Base-by-base conservation (phyloP, 1,140 invertebrate genomes). In the Trichomalopsis sarcophagae region DNA sequence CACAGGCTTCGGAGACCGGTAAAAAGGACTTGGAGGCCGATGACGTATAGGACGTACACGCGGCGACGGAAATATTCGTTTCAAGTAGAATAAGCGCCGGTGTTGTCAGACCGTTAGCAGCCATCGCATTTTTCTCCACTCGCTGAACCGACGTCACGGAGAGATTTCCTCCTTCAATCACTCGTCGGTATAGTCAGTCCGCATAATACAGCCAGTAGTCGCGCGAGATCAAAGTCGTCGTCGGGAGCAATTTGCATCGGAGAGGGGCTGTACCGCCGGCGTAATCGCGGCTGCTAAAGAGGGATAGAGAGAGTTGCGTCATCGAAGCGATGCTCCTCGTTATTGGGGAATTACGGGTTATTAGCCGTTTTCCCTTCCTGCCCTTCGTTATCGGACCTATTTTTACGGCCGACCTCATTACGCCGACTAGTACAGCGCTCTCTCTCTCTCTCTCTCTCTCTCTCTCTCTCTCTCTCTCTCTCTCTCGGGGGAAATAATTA, bases 261-360 rank as follows among this genome's bases (percentile, higher is more conserved):
- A 21, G 55, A n/a, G 55, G 55, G 55, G 0, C 7, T 62, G 17
- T 62, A 40, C 5, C 30, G 27, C 5, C 30, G 27, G 47, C 50
- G 55, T 62, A 77, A 83, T 76, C 44, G 50, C 44, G 50, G 55
- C 2, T 44, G 62, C 40, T 76, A 76, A 77, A 68, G 74, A 68
- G 55, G 73, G 81, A 40, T 84, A 81, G 69, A 75, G 36, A 75
- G 74, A 78, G 86, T 71, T 87, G 86, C 80, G 83, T 55, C 30
- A 76, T 71, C 30, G 10, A 33, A 71, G 40, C 81, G 17, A 74
- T 62, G 69, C 81, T 44, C 89, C 91, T 94, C 93, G 91, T 94
- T 94, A 94, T 92, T 91, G 91, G 89, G 88, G 92, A 92, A 94
- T 94, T 94, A 94, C 91, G 90, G 91, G 93, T 94, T 93, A 93